A percentile compares a stretch with the other conserved stretches of the same genome.
Conservation (phyloP, 2,888 invertebrate genomes). For the Ormyrus labotus region DNA sequence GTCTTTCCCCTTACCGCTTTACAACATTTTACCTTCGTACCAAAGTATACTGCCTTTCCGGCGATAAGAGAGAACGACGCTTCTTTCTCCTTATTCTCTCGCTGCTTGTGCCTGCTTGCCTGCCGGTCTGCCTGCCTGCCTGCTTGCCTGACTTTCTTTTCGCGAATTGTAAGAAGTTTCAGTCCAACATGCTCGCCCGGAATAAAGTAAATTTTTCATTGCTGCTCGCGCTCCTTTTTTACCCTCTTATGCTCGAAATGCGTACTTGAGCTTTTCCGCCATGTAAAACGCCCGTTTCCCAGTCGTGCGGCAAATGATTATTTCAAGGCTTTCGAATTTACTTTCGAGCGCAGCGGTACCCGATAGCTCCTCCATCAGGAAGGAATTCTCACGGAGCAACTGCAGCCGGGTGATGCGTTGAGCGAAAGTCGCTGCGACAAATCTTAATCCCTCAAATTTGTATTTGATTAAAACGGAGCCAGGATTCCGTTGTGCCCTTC, state of each 20-base stretch:
- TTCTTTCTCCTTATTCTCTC: conserved; percentile 10
- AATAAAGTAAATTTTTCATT: conserved; percentile 44
- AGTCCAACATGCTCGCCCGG: conserved; percentile 12
- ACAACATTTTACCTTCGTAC: conserved; percentile 50
- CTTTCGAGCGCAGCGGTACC: neutral
- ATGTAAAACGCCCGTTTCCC: conserved; percentile 11
- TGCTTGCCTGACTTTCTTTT: neutral
- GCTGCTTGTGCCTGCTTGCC: neutral
- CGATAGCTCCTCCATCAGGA: neutral
- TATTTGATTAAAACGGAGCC: conserved; percentile 50
- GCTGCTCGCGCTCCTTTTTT: neutral
- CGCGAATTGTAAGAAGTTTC: conserved; percentile 35
- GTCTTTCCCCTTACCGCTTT: conserved; percentile 39
- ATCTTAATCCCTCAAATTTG: conserved; percentile 51
- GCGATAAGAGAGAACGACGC: conserved; percentile 40
- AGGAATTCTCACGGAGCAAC: neutral
- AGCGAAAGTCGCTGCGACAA: conserved; percentile 24
- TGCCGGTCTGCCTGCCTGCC: no score
- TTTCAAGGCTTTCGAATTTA: neutral
- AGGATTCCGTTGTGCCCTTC: conserved; percentile 21
- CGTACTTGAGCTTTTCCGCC: conserved; percentile 8
- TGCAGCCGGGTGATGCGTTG: neutral
- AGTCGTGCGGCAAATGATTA: conserved; percentile 28
- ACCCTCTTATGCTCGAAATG: neutral
- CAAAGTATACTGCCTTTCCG: conserved; percentile 41